Conservation (phyloP, 2,888 invertebrate genomes). For the Nyleta sp. region DNA sequence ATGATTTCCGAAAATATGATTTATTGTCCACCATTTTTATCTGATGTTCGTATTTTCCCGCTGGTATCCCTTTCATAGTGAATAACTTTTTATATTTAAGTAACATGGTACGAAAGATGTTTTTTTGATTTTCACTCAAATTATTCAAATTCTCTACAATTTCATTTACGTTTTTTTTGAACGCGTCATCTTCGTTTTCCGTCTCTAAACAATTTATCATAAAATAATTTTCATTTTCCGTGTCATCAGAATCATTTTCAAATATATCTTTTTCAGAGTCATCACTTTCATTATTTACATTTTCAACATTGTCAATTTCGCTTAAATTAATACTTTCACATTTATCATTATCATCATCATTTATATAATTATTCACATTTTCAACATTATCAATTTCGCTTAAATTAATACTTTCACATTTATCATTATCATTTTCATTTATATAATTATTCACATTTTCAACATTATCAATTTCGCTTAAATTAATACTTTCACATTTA, state of each 20-base stretch:
- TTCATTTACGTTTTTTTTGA: slow-evolving; percentile 18
- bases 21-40: slow-evolving; percentile 11
- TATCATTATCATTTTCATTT: no score
- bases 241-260: neutral
- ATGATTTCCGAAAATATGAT: slow-evolving; percentile 57
- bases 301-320: neutral
- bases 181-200: slow-evolving; percentile 23
- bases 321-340: no score
- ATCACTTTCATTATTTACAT: slow-evolving; percentile 1
- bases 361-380: neutral
- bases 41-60: slow-evolving; percentile 24
- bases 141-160: slow-evolving; percentile 11
- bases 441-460: neutral
- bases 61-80: slow-evolving; percentile 59
- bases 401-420: no score
- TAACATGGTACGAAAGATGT: slow-evolving; percentile 7
- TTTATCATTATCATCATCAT: neutral
- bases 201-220: neutral
- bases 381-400: neutral
- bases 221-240: neutral
- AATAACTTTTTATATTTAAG: slow-evolving; percentile 55
- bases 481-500: neutral
- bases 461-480: neutral
- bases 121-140: neutral
- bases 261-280: neutral